Conservation (phyloP, 1,140 invertebrate genomes). For the Teleogryllus occipitalis region DNA sequence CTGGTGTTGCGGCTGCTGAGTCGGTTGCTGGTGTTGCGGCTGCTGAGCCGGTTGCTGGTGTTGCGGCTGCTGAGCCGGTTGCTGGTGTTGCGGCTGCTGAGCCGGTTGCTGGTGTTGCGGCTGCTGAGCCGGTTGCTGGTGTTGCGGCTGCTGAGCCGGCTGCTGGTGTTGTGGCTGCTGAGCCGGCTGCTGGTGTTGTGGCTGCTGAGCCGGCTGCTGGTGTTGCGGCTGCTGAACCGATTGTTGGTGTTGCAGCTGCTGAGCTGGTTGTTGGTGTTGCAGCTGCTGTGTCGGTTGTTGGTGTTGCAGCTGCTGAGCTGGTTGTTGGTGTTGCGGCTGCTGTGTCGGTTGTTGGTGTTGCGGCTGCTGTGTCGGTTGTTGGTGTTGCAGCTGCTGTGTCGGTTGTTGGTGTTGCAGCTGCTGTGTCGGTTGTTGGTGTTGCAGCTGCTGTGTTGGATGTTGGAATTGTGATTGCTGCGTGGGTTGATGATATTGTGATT, state of each 20-base stretch:
- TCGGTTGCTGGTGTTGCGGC: not conserved
- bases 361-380: constrained; percentile 35
- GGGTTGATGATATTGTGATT: constrained; percentile 28
- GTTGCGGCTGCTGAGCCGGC: constrained; percentile 11
- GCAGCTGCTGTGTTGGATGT: constrained; percentile 32
- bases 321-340: constrained; percentile 26
- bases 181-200: constrained; percentile 37
- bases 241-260: constrained; percentile 35
- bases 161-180: constrained; percentile 36
- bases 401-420: too few relatives aligned
- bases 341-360: constrained; percentile 26
- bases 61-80: too few relatives aligned
- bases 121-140: constrained; percentile 26
- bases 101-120: constrained; percentile 18
- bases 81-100: constrained; percentile 21
- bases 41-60: not conserved
- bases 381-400: too few relatives aligned
- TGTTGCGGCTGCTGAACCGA: constrained; percentile 33
- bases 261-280: constrained; percentile 33
- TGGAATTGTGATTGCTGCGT: constrained; percentile 30
- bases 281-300: constrained; percentile 33
- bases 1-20: not conserved
- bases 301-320: constrained; percentile 29
- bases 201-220: constrained; percentile 34
- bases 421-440: constrained; percentile 35